Conservation (phyloP, 2,797 vertebrate species). For the Miichthys miiuy region DNA sequence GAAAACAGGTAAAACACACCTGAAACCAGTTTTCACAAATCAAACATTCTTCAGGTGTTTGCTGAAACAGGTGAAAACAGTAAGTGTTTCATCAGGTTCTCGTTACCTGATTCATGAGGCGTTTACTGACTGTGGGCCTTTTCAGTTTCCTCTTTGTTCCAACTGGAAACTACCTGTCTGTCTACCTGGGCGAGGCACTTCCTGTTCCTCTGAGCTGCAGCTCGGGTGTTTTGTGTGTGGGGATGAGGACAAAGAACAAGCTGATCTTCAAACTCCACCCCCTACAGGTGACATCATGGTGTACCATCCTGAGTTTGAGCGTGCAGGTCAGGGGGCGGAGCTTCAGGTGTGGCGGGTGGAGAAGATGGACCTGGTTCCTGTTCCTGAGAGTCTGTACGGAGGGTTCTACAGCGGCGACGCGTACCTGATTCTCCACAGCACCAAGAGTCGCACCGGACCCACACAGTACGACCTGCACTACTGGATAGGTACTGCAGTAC, state of each 20-base stretch:
- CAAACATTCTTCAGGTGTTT: no score
- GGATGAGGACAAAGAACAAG: background rate
- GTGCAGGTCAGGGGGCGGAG: constrained; percentile 87
- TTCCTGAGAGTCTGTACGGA: constrained; percentile 87
- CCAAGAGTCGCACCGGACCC: constrained; percentile 77
- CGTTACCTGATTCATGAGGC: no score
- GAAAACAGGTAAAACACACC: no score
- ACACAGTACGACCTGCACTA: constrained; percentile 91
- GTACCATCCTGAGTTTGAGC: constrained; percentile 87
- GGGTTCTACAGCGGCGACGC: constrained; percentile 92
- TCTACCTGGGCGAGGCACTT: constrained; percentile 10
- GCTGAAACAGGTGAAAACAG: no score
- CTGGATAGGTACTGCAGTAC: constrained; percentile 87
- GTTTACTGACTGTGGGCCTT: no score
- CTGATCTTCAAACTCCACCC: background rate
- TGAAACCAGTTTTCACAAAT: no score
- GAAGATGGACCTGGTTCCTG: constrained; percentile 89
- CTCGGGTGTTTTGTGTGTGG: background rate
- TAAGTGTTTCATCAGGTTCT: no score
- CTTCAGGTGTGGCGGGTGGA: constrained; percentile 94
- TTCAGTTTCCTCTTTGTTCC: no score
- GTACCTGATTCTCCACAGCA: constrained; percentile 90
- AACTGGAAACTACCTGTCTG: background rate
- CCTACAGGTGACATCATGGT: constrained; percentile 78
- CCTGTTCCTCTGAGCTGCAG: constrained; percentile 14